These are phyloP conservation scores for Dromococcyx pavoninus DNA, from an alignment of 2,797 vertebrate genomes.

Conservation along the genomic window DNA sequence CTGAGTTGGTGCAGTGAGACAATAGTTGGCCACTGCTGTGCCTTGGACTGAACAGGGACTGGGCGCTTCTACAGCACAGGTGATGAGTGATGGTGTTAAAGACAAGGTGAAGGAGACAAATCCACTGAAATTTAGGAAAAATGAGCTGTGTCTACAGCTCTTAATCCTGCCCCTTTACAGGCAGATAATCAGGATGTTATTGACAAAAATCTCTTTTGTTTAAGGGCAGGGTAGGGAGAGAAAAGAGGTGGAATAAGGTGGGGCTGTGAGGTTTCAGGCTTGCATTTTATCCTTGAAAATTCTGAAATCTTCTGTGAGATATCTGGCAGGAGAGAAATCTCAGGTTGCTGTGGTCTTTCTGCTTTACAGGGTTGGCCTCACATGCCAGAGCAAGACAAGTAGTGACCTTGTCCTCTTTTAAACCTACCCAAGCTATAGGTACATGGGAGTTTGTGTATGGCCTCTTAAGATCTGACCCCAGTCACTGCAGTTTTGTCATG, in stretches of 20 bases:
- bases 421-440: background rate
- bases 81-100: background rate
- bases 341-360: background rate
- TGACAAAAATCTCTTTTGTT: background rate
- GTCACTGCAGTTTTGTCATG: background rate
- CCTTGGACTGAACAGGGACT: background rate
- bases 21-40: background rate
- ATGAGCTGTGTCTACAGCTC: background rate
- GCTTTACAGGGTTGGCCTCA: background rate
- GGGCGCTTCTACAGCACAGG: background rate
- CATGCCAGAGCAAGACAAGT: background rate
- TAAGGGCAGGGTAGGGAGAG: background rate
- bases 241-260: background rate
- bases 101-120: background rate
- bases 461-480: background rate
- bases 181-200: background rate
- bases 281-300: background rate
- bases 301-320: background rate
- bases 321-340: background rate
- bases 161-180: background rate
- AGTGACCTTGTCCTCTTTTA: background rate
- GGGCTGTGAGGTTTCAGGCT: background rate
- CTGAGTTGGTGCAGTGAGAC: background rate
- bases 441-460: background rate
- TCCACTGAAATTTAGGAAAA: background rate